Base-by-base conservation (phyloP, 2,888 invertebrate genomes). In the Clanis bilineata region DNA sequence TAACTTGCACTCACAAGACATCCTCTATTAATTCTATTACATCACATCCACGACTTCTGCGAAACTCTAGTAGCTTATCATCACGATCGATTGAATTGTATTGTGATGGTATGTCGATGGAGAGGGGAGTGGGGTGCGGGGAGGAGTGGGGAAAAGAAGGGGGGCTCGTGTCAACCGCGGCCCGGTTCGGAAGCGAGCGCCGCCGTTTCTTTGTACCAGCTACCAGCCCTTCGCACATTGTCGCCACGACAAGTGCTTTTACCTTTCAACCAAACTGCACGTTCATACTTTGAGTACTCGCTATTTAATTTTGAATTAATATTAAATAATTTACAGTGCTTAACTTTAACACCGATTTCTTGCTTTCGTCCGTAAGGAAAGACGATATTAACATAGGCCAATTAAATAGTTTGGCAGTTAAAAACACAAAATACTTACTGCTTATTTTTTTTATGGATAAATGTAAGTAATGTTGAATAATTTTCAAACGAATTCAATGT, bases 201-300 rank as follows among this genome's bases (percentile, higher is more conserved):
- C 58, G 47, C 57, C 56, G 62, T 71, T 77, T 79, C 80, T 80
- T 80, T 79, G 79, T 77, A 36, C 15, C 54, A 25, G 64, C 72
- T 77, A 36, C 15, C 71, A 64, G 66, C 70, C 70, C 74, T 76
- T 70, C 59, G 72, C 72, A 76, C 70, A 79, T 80, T 82, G 82
- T 83, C 66, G 68, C 72, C 67, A 68, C 55, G 63, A 73, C 80
- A 83, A 84, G 83, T 79, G 82, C 83, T 76, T 79, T 78, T 80
- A 80, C 78, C 82, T 79, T 72, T 72, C 70, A 68, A 74, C 69
- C 71, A 71, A 68, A 74, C 60, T 62, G 55, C 43, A 10, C 45
- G 79, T 79, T 70, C 78, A 72, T 60, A 79, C 63, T 57, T 63
- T 22, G 65, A 18, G 23, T 57, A 47, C 25, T 41, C n/a, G 10